phyloP scores from a whole-genome alignment of 2,888 invertebrate genomes.

The Galeruca laticollis region DNA sequence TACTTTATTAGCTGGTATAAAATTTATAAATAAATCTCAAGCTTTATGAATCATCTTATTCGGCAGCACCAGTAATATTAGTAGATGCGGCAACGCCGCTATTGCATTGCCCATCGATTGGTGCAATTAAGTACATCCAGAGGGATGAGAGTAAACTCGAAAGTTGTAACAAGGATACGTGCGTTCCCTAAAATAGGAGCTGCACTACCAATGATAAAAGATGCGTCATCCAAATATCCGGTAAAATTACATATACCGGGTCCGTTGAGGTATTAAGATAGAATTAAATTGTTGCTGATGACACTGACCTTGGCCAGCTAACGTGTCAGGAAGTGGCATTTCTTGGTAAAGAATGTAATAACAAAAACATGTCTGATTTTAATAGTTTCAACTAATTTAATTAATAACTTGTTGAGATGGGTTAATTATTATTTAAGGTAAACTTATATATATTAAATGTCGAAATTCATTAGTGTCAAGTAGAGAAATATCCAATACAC shows the following conservation, averaged over 20 bases:
- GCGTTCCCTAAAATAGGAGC: slow-evolving; percentile 15
- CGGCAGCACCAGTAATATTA: background rate
- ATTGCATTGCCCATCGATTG: slow-evolving; percentile 60
- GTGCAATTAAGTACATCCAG: slow-evolving; percentile 53
- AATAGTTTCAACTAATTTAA: background rate
- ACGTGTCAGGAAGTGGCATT: slow-evolving; percentile 28
- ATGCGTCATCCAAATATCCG: slow-evolving; percentile 32
- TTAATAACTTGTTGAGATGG: background rate
- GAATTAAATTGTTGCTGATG: slow-evolving; percentile 16
- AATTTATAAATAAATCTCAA: background rate
- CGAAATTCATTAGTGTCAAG: no score
- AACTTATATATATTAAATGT: no score
- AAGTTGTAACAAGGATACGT: slow-evolving; percentile 26
- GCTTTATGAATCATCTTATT: background rate
- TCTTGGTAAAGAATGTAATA: slow-evolving; percentile 4
- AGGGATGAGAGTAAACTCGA: slow-evolving; percentile 30
- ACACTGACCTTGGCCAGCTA: slow-evolving; percentile 18
- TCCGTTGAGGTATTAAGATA: slow-evolving; percentile 12
- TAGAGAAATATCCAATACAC: no score
- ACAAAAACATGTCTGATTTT: background rate
- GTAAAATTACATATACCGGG: slow-evolving; percentile 13
- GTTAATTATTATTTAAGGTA: background rate
- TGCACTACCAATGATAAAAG: background rate
- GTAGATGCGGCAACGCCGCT: slow-evolving; percentile 41
- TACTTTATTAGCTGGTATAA: no score